These are phyloP conservation scores for Dicycla oo DNA, from an alignment of 2,888 invertebrate genomes.

Conservation along the genomic window DNA sequence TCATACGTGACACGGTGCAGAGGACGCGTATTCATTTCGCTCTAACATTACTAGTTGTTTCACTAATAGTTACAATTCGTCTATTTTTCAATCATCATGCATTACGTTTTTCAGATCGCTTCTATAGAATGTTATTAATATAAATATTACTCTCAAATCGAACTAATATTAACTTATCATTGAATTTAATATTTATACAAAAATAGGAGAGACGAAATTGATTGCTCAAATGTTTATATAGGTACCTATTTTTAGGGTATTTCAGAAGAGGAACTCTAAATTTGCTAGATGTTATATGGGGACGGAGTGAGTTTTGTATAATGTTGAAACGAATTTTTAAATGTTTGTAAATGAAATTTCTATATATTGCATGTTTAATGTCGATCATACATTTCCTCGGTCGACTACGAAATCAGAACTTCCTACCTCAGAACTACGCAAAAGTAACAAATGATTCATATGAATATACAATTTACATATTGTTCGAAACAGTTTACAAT, in stretches of 20 bases:
- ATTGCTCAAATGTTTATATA: slow-evolving; percentile 91
- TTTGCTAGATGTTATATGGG: slow-evolving; percentile 87
- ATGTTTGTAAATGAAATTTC: slow-evolving; percentile 81
- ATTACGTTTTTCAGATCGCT: slow-evolving; percentile 87
- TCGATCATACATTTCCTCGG: slow-evolving; percentile 62
- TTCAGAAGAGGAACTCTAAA: slow-evolving; percentile 87
- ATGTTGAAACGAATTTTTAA: slow-evolving; percentile 89
- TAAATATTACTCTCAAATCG: slow-evolving; percentile 82
- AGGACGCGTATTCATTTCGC: slow-evolving; percentile 77
- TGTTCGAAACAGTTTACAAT: slow-evolving; percentile 84
- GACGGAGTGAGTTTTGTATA: slow-evolving; percentile 87
- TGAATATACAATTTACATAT: slow-evolving; percentile 80
- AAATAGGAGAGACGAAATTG: slow-evolving; percentile 89
- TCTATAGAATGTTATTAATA: slow-evolving; percentile 81
- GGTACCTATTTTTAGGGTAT: slow-evolving; percentile 88
- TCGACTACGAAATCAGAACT: slow-evolving; percentile 78
- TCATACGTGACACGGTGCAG: slow-evolving; percentile 50
- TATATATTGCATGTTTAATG: slow-evolving; percentile 71
- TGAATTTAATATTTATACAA: slow-evolving; percentile 89
- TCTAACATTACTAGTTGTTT: slow-evolving; percentile 81
- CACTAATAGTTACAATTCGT: slow-evolving; percentile 83
- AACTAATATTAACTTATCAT: slow-evolving; percentile 84
- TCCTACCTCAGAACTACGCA: slow-evolving; percentile 89
- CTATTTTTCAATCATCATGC: slow-evolving; percentile 87
- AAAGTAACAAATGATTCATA: slow-evolving; percentile 82